Base-by-base conservation (phyloP, 2,113 vertebrate genomes). In the Pleuronectes platessa region DNA sequence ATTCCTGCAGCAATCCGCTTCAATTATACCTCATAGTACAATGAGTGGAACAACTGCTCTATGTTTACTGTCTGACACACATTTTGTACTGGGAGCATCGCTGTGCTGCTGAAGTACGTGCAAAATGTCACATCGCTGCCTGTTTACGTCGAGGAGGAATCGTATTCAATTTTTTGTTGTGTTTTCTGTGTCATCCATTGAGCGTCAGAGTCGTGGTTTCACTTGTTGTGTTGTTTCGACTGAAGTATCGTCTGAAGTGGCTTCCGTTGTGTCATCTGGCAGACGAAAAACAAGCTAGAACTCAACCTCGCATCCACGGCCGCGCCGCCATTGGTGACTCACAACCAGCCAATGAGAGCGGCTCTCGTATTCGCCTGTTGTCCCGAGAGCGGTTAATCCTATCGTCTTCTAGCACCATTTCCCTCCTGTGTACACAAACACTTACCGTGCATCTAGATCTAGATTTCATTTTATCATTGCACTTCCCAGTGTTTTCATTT, bases 1-100 rank as follows among this genome's bases (percentile, higher is more conserved):
- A 61, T 85, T 86, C 80, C 81, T 79, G 61, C 77, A 71, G 74
- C 45, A 67, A 26, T 63, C 27, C 26, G 51, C 68, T 71, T 74
- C 72, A 77, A 58, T 78, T 74, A 17, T 12, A 82, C 82, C 83
- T 81, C 42, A 61, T 62, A 63, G 74, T 42, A n/a, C 61, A 82
- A 64, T 81, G 47, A 76, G 62, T 24, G 61, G 67, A 88, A 79
- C 66, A 51, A 79, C 79, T 78, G 74, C 74, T 80, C 55, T 35
- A 42, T 27, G 37, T 80, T 76, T 54, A 24, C 47, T 20, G 54
- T 71, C 45, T 8, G 35, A 8, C 7, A 37, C 7, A 37, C 35
- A 37, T 9, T 37, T 9, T 37, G 8, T 9, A 0, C 35, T 10
- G 8, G 35, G 35, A 37, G 0, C 35, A 37, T 37, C 35, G 8